Evolutionary conservation across 2,113 vertebrate genomes (phyloP).

Genomic region (Onychostoma macrolepis): DNA sequence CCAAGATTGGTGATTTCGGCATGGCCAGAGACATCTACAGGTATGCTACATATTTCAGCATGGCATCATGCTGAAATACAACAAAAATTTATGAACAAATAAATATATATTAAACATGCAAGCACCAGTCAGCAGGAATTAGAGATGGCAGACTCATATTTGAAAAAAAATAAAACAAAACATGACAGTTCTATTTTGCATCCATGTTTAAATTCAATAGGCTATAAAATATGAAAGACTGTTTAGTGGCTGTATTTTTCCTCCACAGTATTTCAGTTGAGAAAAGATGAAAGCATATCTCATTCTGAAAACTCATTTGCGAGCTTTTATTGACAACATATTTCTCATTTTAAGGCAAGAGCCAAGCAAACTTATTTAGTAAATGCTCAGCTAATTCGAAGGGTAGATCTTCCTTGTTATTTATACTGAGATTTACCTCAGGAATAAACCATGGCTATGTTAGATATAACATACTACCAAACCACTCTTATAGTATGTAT

Average conservation of each 20-base stretch:
- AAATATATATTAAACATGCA: not conserved
- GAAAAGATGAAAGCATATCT: constrained; percentile 4
- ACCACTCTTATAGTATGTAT: not conserved
- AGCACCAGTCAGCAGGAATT: not conserved
- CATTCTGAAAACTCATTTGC: constrained; percentile 17
- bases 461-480: not conserved
- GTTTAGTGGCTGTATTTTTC: not conserved
- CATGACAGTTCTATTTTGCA: not conserved
- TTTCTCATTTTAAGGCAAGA: constrained; percentile 5
- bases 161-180: not conserved
- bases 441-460: not conserved
- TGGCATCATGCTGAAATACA: not conserved
- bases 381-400: not conserved
- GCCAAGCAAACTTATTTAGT: not conserved
- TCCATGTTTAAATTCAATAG: not conserved
- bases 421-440: not conserved
- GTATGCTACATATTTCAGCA: constrained; percentile 68
- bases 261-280: not conserved
- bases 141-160: not conserved
- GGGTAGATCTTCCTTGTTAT: not conserved
- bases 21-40: constrained; percentile 99
- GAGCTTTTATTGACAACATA: not conserved
- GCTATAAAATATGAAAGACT: not conserved
- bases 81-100: not conserved
- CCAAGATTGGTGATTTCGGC: constrained; percentile 98